Base-by-base conservation (phyloP, 2,113 vertebrate genomes). In the Rhabdomys dilectus region DNA sequence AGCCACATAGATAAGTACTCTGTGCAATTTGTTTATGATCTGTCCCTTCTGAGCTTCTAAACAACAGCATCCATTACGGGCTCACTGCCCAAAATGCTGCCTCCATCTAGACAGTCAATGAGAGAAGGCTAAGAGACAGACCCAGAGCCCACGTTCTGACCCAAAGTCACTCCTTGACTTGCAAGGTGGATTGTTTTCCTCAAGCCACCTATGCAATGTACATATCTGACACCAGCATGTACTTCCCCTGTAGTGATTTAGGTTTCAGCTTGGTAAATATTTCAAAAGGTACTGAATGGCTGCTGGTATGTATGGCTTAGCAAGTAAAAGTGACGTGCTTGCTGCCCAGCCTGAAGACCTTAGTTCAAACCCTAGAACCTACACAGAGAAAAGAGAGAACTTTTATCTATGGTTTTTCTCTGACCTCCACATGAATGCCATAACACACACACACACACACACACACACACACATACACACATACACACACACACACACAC, bases 221-320 rank as follows among this genome's bases (percentile, higher is more conserved):
- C 64, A 19, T 53, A 62, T 51, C 24, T 78, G 58, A 82, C 19
- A 72, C 26, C 9, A 62, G 89, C 60, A 56, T 70, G 8, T 75
- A 42, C 62, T 91, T 95, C 48, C 84, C 72, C 45, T 93, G n/a
- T 10, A 81, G 24, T 76, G 70, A 75, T 51, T 91, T 62, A 80
- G 34, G 51, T 62, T 42, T 89, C 26, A 36, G 89, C 62, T 2
- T 87, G 93, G 21, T 73, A 91, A 77, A 75, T 56, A 88, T 76
- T 81, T 84, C 60, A 56, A 93, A 88, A 93, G 48, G 19, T 66
- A 82, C 45, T 19, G 66, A 24, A 66, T 8, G n/a, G 42, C 5
- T 31, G 12, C 53, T 5, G 21, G 39, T 29, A 19, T 12, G 66
- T 56, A 11, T 12, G 48, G 36, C 36, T 60, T 15, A 73, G 53